Conservation (phyloP, 2,888 invertebrate species). For the Microctonus aethiopoides region DNA sequence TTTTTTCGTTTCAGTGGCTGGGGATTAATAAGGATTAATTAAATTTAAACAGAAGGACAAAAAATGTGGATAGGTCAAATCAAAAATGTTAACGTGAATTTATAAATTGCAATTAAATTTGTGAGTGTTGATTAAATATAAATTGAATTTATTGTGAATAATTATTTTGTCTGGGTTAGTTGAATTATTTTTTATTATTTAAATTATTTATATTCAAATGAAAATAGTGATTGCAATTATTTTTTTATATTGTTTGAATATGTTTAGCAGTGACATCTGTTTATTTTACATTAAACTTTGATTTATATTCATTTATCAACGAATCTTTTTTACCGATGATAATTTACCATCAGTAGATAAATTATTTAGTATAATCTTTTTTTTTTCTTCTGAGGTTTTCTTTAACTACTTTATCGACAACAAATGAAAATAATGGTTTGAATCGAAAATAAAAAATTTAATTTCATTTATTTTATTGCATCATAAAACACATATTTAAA, state of each 20-base stretch:
- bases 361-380: not conserved
- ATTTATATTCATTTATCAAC: not conserved
- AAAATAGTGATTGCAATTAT: not conserved
- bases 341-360: not conserved
- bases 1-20: not conserved
- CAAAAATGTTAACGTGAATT: not conserved
- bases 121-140: not conserved
- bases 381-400: not conserved
- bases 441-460: too few relatives aligned
- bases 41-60: too few relatives aligned
- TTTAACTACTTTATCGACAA: not conserved
- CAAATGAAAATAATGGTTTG: not conserved
- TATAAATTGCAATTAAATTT: not conserved
- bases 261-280: not conserved
- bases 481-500: too few relatives aligned
- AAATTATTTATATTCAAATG: not conserved
- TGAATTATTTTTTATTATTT: not conserved
- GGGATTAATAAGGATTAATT: too few relatives aligned
- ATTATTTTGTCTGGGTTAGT: not conserved
- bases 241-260: not conserved
- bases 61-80: too few relatives aligned
- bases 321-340: not conserved
- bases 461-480: too few relatives aligned
- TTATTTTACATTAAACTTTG: not conserved
- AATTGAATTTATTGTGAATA: not conserved